Percentiles rank a stretch among this genome's conserved stretches.
Evolutionary conservation across 1,140 invertebrate species (phyloP).

Genomic region (Formica exsecta): DNA sequence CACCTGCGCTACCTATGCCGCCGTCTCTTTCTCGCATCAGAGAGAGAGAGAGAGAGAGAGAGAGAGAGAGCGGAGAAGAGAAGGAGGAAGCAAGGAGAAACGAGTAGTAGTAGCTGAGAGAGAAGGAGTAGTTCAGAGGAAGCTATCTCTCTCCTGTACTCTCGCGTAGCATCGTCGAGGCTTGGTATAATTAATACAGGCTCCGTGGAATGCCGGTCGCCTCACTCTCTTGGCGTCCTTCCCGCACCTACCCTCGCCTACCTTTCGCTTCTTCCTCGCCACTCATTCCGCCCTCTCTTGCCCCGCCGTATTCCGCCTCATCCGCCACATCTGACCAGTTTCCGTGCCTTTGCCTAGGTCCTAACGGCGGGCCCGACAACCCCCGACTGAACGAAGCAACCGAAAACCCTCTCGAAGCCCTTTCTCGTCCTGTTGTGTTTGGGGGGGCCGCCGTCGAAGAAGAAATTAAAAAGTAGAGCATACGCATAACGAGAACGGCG

Average conservation of each 20-base stretch:
- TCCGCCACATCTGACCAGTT: constrained; percentile 72
- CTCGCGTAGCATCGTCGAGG: constrained; percentile 78
- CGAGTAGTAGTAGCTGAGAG: constrained; percentile 52
- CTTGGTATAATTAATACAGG: constrained; percentile 86
- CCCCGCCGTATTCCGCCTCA: constrained; percentile 50
- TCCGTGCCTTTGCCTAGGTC: constrained; percentile 72
- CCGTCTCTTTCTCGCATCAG: constrained; percentile 11
- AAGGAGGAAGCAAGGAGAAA: constrained; percentile 31
- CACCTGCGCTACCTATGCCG: not conserved
- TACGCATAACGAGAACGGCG: constrained; percentile 59
- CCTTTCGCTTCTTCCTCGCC: constrained; percentile 66
- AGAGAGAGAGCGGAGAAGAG: constrained; percentile 42
- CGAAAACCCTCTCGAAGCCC: constrained; percentile 16
- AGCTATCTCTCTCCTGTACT: constrained; percentile 60
- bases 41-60: constrained; percentile 49
- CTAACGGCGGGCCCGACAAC: constrained; percentile 38
- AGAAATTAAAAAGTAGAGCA: constrained; percentile 67
- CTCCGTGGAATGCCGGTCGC: constrained; percentile 85
- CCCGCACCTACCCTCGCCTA: constrained; percentile 64
- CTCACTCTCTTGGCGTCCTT: constrained; percentile 78
- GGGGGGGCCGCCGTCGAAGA: constrained; percentile 30
- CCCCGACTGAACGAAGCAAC: constrained; percentile 17
- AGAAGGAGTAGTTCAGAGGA: constrained; percentile 44
- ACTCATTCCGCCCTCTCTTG: constrained; percentile 70
- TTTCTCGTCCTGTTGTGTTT: constrained; percentile 39